These are phyloP conservation scores for Agrypnia vestita DNA, from an alignment of 1,140 invertebrate species.

Conservation along the genomic window DNA sequence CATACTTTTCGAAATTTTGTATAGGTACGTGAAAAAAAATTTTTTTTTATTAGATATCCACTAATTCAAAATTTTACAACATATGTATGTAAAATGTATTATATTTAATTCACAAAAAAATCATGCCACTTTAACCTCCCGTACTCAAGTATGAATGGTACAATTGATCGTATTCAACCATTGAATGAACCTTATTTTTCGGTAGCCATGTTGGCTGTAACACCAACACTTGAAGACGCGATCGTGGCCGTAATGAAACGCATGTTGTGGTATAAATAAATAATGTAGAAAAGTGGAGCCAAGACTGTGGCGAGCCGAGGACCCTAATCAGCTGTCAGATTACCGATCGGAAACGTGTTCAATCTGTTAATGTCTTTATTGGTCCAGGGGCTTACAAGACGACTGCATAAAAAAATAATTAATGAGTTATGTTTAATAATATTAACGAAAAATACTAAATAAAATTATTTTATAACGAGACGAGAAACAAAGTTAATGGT, in stretches of 20 bases:
- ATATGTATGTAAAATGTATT: no score
- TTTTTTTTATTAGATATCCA: no score
- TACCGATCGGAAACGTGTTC: slow-evolving; percentile 13
- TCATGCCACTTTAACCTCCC: no score
- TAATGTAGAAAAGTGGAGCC: not conserved
- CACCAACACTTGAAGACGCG: not conserved
- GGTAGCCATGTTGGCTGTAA: slow-evolving; percentile 7
- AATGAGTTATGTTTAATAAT: no score
- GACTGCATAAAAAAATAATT: not conserved
- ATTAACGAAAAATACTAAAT: no score
- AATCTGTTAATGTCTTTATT: slow-evolving; percentile 30
- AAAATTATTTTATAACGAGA: no score
- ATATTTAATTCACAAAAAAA: no score
- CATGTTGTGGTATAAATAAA: slow-evolving; percentile 35
- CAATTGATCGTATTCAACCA: not conserved
- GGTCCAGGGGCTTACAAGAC: not conserved
- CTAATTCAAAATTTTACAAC: no score
- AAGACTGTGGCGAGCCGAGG: not conserved
- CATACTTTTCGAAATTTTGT: no score
- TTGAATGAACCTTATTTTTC: not conserved
- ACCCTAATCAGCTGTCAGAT: slow-evolving; percentile 42
- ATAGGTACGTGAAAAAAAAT: no score
- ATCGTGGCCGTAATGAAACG: not conserved
- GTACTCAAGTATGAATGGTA: no score
- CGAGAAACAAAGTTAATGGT: no score